phyloP scores from a whole-genome alignment of 1,140 invertebrate species.

The Neodiprion pinetum region DNA sequence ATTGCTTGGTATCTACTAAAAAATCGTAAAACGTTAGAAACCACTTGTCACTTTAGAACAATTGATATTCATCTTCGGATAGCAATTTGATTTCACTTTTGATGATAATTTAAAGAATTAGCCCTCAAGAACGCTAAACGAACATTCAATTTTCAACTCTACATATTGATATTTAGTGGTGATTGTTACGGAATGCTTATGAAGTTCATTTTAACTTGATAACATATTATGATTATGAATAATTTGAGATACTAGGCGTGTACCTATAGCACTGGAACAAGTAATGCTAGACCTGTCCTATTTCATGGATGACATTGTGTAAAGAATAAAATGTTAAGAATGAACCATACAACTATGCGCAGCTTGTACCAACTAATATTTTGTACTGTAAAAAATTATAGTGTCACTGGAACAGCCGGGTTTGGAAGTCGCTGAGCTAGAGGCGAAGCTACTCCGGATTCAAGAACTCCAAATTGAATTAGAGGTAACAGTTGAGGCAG shows the following conservation, averaged over 20 bases:
- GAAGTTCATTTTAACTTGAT: constrained; percentile 42
- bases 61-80: too few species aligned
- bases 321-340: not conserved
- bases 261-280: not conserved
- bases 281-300: not conserved
- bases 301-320: not conserved
- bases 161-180: too few species aligned
- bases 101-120: too few species aligned
- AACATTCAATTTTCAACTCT: too few species aligned
- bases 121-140: too few species aligned
- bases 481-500: constrained; percentile 56
- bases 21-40: too few species aligned
- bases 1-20: too few species aligned
- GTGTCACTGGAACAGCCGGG: constrained; percentile 57
- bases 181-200: constrained; percentile 40
- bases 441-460: constrained; percentile 61
- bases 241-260: not conserved
- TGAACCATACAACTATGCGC: not conserved
- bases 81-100: too few species aligned
- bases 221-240: constrained; percentile 17
- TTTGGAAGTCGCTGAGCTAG: constrained; percentile 52
- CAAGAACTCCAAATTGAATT: constrained; percentile 69
- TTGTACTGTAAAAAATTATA: constrained; percentile 23
- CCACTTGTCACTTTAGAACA: too few species aligned
- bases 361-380: not conserved